Conservation (phyloP, 2,888 invertebrate genomes). For the Sepiola atlantica region DNA sequence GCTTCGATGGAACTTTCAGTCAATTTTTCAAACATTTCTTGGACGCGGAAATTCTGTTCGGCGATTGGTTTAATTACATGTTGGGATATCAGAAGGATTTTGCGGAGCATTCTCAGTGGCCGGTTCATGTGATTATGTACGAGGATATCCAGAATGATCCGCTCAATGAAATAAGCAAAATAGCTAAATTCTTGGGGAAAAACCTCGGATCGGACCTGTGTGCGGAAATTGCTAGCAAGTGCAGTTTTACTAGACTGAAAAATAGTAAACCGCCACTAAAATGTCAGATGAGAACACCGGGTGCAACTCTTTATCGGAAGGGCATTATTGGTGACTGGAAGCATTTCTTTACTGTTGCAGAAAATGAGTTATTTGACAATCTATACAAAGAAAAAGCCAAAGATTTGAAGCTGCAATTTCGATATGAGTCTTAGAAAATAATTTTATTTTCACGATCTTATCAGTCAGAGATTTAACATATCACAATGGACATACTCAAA, state of each 20-base stretch:
- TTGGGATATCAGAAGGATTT: constrained; percentile 50
- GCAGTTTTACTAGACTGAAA: not conserved
- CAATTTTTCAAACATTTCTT: constrained; percentile 53
- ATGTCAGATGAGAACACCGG: not conserved
- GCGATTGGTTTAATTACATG: constrained; percentile 55
- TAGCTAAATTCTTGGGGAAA: not conserved
- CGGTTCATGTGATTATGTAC: constrained; percentile 52
- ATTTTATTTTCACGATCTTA: not conserved
- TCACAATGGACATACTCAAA: too few species aligned
- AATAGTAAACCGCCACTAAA: not conserved
- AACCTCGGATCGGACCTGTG: not conserved
- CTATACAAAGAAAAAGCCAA: not conserved
- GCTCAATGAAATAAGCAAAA: not conserved
- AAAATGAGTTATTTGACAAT: not conserved
- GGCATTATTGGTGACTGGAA: not conserved
- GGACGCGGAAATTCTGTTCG: constrained; percentile 54
- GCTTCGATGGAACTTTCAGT: constrained; percentile 53
- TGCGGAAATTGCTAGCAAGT: not conserved
- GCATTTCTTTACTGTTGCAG: not conserved
- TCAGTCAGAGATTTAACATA: too few species aligned
- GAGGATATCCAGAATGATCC: constrained; percentile 52
- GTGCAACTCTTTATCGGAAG: not conserved
- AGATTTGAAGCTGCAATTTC: not conserved
- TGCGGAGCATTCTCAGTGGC: constrained; percentile 51
- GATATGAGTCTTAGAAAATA: not conserved